phyloP scores from a whole-genome alignment of 1,140 invertebrate species.

The Archivesica marissinica region DNA sequence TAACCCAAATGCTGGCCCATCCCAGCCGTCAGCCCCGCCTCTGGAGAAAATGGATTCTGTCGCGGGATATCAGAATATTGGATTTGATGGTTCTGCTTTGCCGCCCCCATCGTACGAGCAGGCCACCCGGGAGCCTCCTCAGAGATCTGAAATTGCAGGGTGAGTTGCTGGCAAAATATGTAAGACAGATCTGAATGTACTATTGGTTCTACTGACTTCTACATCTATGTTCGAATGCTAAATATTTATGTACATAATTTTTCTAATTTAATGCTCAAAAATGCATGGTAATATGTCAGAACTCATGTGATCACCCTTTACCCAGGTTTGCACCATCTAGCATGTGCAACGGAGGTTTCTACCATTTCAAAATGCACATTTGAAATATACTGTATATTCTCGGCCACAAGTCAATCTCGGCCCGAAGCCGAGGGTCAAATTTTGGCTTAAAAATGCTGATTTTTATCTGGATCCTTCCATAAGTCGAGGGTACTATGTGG shows the following conservation, averaged over 20 bases:
- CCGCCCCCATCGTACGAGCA: conserved; percentile 82
- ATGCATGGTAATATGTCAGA: too few relatives aligned
- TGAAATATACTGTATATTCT: too few relatives aligned
- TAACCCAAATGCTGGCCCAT: conserved; percentile 69
- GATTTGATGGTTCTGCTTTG: conserved; percentile 83
- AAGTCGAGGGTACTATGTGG: too few relatives aligned
- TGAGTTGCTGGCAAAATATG: not conserved
- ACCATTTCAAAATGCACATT: too few relatives aligned
- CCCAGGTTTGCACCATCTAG: too few relatives aligned
- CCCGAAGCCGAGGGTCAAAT: too few relatives aligned
- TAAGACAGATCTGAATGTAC: not conserved
- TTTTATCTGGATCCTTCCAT: too few relatives aligned
- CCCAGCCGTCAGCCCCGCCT: conserved; percentile 84
- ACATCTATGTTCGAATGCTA: not conserved
- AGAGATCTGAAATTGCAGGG: conserved; percentile 66
- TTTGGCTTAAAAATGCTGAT: too few relatives aligned
- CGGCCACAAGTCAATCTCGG: too few relatives aligned
- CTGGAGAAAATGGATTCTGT: conserved; percentile 84
- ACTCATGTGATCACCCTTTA: too few relatives aligned
- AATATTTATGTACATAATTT: not conserved
- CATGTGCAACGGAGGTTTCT: too few relatives aligned
- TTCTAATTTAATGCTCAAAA: too few relatives aligned
- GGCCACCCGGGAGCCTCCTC: conserved; percentile 69
- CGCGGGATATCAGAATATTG: conserved; percentile 84
- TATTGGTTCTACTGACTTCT: not conserved